A percentile compares a stretch with the other conserved stretches of the same genome.
Evolutionary conservation across 2,888 invertebrate species (phyloP).

Genomic region (Embidobia sp.): DNA sequence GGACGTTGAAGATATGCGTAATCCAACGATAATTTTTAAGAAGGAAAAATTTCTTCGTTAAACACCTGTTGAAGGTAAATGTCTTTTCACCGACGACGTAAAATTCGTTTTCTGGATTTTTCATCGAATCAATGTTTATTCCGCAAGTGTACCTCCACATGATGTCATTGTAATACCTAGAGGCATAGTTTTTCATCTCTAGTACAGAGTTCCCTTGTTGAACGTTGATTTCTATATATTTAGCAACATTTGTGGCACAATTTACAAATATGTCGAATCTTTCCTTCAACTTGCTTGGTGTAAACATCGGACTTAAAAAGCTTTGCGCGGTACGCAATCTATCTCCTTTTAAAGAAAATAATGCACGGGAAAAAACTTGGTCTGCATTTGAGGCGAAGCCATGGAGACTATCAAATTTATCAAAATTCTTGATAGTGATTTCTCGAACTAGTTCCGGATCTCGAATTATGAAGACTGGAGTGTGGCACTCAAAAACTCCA

Average conservation of each 20-base stretch:
- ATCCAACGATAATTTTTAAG: conserved; percentile 41
- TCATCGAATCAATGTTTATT: conserved; percentile 71
- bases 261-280: conserved; percentile 82
- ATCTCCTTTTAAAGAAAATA: conserved; percentile 75
- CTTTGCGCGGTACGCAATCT: conserved; percentile 77
- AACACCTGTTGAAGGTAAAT: conserved; percentile 26
- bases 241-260: conserved; percentile 71
- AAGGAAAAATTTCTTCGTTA: conserved; percentile 48
- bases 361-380: conserved; percentile 67
- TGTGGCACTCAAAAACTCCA: conserved; percentile 68
- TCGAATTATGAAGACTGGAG: conserved; percentile 67
- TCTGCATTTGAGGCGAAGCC: conserved; percentile 62
- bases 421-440: conserved; percentile 22
- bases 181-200: conserved; percentile 73
- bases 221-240: conserved; percentile 64
- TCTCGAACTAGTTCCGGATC: conserved; percentile 69
- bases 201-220: conserved; percentile 53
- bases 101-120: conserved; percentile 74
- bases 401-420: conserved; percentile 8
- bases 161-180: conserved; percentile 75
- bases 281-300: conserved; percentile 83
- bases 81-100: conserved; percentile 67
- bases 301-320: conserved; percentile 83
- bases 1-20: conserved; percentile 28
- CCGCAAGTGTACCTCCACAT: conserved; percentile 70